Conservation (phyloP, 2,797 vertebrate species). For the Gadopsis marmoratus region DNA sequence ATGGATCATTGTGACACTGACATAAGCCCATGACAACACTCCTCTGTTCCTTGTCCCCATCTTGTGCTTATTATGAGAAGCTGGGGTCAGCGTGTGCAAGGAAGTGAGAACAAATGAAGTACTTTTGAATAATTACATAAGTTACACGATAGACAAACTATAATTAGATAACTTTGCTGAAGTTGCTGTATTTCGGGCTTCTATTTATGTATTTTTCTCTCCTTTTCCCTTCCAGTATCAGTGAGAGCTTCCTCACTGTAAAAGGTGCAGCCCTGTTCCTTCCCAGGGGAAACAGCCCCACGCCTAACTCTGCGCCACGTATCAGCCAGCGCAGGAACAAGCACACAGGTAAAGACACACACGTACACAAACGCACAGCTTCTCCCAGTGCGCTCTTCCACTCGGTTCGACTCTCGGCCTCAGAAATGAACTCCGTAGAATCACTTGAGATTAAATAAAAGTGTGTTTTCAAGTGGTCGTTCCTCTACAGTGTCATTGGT, state of each 20-base stretch:
- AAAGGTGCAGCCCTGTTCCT: slow-evolving; percentile 98
- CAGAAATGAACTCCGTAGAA: slow-evolving; percentile 7
- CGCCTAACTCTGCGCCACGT: slow-evolving; percentile 87
- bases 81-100: slow-evolving; percentile 12
- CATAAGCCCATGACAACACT: slow-evolving; percentile 54
- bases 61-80: slow-evolving; percentile 23
- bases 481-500: slow-evolving; percentile 23
- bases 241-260: slow-evolving; percentile 97
- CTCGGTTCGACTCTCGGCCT: slow-evolving; percentile 1
- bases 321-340: slow-evolving; percentile 94
- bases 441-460: slow-evolving; percentile 14
- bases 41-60: slow-evolving; percentile 34
- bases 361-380: neutral
- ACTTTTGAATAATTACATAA: slow-evolving; percentile 1
- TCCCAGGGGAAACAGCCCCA: slow-evolving; percentile 92
- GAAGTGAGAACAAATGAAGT: slow-evolving; percentile 16
- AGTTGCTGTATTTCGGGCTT: neutral
- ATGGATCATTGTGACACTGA: slow-evolving; percentile 70
- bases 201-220: slow-evolving; percentile 18
- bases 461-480: slow-evolving; percentile 37
- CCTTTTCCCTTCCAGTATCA: slow-evolving; percentile 87
- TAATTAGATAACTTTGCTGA: slow-evolving; percentile 10
- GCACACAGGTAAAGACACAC: slow-evolving; percentile 90
- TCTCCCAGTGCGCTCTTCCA: slow-evolving; percentile 10
- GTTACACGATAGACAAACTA: neutral